These are phyloP conservation scores for Athene cunicularia DNA, from an alignment of 2,113 vertebrate species.

Conservation along the genomic window DNA sequence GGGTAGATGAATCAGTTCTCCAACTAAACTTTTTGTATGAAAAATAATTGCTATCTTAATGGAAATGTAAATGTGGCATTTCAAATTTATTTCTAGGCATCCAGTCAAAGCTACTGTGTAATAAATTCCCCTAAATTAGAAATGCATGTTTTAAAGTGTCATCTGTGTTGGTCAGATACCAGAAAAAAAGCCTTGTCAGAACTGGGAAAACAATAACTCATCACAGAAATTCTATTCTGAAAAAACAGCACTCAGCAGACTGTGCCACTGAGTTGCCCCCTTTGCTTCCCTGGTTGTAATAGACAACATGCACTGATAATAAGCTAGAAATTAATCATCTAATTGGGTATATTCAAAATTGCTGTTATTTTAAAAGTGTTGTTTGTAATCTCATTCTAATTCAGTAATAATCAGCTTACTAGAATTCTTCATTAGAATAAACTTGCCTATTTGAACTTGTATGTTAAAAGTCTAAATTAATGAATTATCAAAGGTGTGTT, in stretches of 20 bases:
- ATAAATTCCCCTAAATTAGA: slow-evolving; percentile 3
- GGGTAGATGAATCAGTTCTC: not conserved
- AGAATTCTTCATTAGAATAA: not conserved
- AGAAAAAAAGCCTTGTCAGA: not conserved
- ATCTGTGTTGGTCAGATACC: not conserved
- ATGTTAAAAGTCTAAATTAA: not conserved
- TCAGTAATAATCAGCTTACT: not conserved
- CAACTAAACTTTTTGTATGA: not conserved
- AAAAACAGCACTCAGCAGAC: not conserved
- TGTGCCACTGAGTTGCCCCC: not conserved
- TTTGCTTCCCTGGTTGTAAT: not conserved
- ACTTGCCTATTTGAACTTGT: not conserved
- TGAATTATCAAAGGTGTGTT: not conserved
- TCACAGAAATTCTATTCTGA: not conserved
- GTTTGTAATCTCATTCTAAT: not conserved
- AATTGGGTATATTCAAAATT: not conserved
- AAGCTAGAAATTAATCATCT: not conserved
- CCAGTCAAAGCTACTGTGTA: not conserved
- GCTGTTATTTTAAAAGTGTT: not conserved
- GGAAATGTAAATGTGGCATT: not conserved
- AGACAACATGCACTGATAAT: not conserved
- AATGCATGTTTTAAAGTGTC: not conserved
- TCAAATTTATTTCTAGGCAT: not conserved
- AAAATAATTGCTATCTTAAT: not conserved
- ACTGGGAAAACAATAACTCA: not conserved